A percentile compares a stretch with the other conserved stretches of the same genome.
These are phyloP conservation scores for Drosophila murphyi DNA, from an alignment of 1,140 invertebrate species.

Conservation along the genomic window DNA sequence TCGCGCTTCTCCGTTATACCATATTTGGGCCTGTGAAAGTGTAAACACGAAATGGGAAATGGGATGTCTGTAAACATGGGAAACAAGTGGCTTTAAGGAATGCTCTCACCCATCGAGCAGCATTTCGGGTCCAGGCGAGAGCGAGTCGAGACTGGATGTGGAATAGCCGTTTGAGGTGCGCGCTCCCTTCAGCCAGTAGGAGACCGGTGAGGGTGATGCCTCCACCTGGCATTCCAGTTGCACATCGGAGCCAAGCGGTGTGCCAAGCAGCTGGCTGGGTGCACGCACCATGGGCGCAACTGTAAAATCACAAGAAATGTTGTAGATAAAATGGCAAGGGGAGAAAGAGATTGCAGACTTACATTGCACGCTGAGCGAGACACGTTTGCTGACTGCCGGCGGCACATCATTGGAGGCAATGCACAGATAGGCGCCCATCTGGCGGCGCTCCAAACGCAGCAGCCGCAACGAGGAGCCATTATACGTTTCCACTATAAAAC, in stretches of 20 bases:
- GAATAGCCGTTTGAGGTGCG: constrained; percentile 83
- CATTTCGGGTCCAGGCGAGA: constrained; percentile 87
- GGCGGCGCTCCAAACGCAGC: constrained; percentile 90
- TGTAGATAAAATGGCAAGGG: neutral
- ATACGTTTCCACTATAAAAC: constrained; percentile 88
- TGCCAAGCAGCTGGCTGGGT: constrained; percentile 92
- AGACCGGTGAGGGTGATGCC: constrained; percentile 92
- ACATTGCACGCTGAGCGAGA: constrained; percentile 95
- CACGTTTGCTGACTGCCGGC: constrained; percentile 94
- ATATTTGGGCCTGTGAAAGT: constrained; percentile 90
- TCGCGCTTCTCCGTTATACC: constrained; percentile 90
- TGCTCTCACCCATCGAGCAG: constrained; percentile 90
- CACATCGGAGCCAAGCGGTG: constrained; percentile 91
- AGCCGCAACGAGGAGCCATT: constrained; percentile 90
- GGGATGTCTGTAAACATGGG: neutral
- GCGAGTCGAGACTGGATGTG: constrained; percentile 72
- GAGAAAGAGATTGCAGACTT: constrained; percentile 85
- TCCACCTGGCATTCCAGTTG: constrained; percentile 93
- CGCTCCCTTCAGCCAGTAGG: constrained; percentile 92
- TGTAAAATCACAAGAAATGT: constrained; percentile 80
- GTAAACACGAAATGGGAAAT: neutral
- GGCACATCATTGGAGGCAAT: constrained; percentile 95
- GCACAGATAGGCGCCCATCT: constrained; percentile 95
- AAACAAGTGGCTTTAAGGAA: neutral
- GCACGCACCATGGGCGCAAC: constrained; percentile 93